phyloP scores from a whole-genome alignment of 2,113 vertebrate genomes.

The Mystacornis crossleyi region DNA sequence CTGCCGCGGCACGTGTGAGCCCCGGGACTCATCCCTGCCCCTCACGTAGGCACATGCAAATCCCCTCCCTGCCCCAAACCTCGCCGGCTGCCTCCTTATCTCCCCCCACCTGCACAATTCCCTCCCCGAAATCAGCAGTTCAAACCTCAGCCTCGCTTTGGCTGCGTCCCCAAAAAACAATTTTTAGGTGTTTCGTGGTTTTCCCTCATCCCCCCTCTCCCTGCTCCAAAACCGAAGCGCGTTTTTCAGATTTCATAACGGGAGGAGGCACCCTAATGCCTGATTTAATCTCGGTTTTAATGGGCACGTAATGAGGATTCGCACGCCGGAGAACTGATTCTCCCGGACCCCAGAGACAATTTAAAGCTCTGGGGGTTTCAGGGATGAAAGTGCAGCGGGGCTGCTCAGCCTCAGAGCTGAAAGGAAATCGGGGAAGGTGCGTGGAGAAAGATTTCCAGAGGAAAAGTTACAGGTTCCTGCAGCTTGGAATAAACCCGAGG shows the following conservation, averaged over 20 bases:
- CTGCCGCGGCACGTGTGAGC: background rate
- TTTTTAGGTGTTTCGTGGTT: background rate
- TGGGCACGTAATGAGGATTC: conserved; percentile 3
- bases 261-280: conserved; percentile 56
- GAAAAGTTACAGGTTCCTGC: background rate
- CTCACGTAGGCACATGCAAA: conserved; percentile 62
- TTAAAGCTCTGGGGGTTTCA: background rate
- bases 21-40: background rate
- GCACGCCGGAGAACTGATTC: background rate
- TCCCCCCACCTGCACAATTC: rapidly evolving
- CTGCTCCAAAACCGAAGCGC: rapidly evolving
- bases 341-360: background rate
- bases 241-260: conserved; percentile 36
- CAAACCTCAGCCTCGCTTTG: rapidly evolving
- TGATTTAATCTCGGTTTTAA: conserved; percentile 6
- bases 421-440: background rate
- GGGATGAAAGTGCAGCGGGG: background rate
- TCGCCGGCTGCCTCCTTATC: rapidly evolving
- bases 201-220: background rate
- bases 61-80: background rate
- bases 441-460: background rate
- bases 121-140: rapidly evolving
- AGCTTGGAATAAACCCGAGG: background rate
- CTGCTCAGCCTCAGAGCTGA: background rate
- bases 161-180: rapidly evolving